A percentile compares a stretch with the other conserved stretches of the same genome.
These are phyloP conservation scores for Microcaecilia unicolor DNA, from an alignment of 2,797 vertebrate species.

Conservation along the genomic window DNA sequence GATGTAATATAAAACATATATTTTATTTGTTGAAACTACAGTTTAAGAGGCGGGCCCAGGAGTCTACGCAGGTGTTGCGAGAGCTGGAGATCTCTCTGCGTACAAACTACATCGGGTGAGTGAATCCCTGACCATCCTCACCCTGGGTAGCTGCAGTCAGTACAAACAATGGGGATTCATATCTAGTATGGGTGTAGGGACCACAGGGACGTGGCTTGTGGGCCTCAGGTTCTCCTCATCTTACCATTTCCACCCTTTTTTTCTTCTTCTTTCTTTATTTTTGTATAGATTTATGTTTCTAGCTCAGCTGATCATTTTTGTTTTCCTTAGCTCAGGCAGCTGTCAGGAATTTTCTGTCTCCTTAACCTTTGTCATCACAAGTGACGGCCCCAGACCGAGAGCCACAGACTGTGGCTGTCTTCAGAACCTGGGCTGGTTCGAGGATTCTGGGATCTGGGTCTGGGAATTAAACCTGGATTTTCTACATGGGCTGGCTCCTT, in stretches of 20 bases:
- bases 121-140: neutral
- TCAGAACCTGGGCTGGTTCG: no score
- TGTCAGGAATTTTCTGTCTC: no score
- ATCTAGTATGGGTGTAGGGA: neutral
- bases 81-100: constrained; percentile 90
- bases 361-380: no score
- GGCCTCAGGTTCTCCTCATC: neutral
- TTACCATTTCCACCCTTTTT: no score
- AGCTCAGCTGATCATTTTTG: no score
- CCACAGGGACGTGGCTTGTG: neutral
- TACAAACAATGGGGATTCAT: neutral
- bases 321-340: no score
- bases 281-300: no score
- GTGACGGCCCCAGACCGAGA: no score
- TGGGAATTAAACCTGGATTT: neutral
- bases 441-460: neutral
- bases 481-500: no score
- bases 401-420: no score
- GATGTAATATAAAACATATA: fast-evolving
- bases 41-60: constrained; percentile 83
- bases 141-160: neutral
- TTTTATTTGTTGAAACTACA: constrained; percentile 29
- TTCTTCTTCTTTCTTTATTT: no score
- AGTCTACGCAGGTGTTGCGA: constrained; percentile 80
- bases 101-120: constrained; percentile 91